A percentile compares a stretch with the other conserved stretches of the same genome.
Conservation (phyloP, 2,113 vertebrate species). For the Seriola dumerili region DNA sequence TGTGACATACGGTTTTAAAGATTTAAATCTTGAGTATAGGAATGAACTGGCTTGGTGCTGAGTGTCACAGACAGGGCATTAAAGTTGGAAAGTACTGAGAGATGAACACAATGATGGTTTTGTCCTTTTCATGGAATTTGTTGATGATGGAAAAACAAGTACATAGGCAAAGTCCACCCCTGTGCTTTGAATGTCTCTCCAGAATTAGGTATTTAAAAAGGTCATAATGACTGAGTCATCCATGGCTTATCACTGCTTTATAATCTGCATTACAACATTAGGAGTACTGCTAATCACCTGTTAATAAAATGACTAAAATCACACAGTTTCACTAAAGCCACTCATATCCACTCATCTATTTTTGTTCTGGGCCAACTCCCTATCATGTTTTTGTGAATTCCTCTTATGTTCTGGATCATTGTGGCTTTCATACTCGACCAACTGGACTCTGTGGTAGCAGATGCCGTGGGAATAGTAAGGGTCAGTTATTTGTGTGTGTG, state of each 20-base stretch:
- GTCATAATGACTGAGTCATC: slow-evolving; percentile 4
- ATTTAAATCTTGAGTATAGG: neutral
- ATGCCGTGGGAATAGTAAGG: slow-evolving; percentile 69
- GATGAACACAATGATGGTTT: no score
- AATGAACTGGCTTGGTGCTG: no score
- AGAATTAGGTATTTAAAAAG: slow-evolving; percentile 3
- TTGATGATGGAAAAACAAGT: neutral
- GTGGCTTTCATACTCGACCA: slow-evolving; percentile 46
- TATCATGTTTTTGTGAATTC: slow-evolving; percentile 44
- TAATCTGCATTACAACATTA: neutral
- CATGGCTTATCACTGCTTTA: neutral
- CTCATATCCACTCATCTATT: slow-evolving; percentile 39
- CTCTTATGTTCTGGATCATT: slow-evolving; percentile 41
- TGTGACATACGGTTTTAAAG: neutral
- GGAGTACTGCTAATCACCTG: slow-evolving; percentile 17
- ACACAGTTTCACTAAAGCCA: slow-evolving; percentile 9
- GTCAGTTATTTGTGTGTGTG: slow-evolving; percentile 23
- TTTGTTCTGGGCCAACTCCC: slow-evolving; percentile 23
- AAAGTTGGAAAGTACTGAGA: no score
- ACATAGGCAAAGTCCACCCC: neutral
- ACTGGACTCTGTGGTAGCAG: slow-evolving; percentile 55
- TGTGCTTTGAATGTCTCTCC: neutral
- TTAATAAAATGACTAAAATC: slow-evolving; percentile 26
- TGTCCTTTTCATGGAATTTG: neutral
- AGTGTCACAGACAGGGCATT: no score